Evolutionary conservation across 2,888 invertebrate genomes (phyloP), one percentile per base, ranked within the genome.

Genomic region (Platerodrilus igneus): DNA sequence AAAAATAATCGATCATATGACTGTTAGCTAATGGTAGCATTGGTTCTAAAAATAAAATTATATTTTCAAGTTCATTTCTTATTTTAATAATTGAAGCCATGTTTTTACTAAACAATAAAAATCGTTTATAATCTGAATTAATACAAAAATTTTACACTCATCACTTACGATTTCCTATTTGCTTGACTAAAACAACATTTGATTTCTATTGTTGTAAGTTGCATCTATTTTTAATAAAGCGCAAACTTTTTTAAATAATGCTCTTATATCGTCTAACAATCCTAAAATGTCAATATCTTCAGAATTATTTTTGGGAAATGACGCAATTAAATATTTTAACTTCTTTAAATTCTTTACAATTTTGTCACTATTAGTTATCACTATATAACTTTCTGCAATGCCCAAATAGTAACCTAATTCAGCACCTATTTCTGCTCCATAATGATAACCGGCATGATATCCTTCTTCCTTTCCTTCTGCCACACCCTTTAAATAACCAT

Each of bases 391-490:
- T 37, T 75, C 70, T 2, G 79, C 66, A 27, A 77, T 69, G 3
- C 83, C 83, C 30, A 76, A 69, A 57, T 85, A 88, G 59, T 76
- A 80, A 4, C 89, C 90, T 58, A 91, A 66, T 67, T 88, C 86
- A 27, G 80, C 76, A 2, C 88, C 88, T 10, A 89, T 59, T 60
- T 83, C 78, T 33, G 81, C 77, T 6, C 86, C 88, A 64, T 81
- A 77, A 47, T 86, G 83, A 61, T 85, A 86, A 2, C 90, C 90
- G 44, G 83, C 68, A 62, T 84, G 83, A 60, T 75, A 84, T 2
- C 80, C 85, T 59, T 83, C 80, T 10, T 77, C 59, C 53, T 78
- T 81, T 3, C 81, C 84, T 53, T 79, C 74, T 18, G 67, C 63
- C 31, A 64, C 64, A 1, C 86, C 87, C 51, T 73, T 73, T 41